Evolutionary conservation across 2,797 vertebrate genomes (phyloP).

Genomic region (Sebastes oblongus): DNA sequence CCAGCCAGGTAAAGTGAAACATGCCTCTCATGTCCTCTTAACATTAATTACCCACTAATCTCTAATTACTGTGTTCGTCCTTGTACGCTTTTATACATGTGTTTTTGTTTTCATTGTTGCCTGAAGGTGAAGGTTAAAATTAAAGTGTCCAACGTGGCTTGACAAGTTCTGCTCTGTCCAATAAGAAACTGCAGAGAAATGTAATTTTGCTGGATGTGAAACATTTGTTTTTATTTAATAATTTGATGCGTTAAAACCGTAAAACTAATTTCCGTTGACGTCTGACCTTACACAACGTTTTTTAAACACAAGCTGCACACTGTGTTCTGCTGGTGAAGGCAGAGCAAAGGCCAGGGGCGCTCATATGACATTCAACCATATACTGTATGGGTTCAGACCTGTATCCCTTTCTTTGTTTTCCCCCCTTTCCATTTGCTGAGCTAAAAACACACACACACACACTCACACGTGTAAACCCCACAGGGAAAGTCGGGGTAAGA

Average conservation of each 20-base stretch:
- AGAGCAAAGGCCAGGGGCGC: constrained; percentile 63
- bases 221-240: constrained; percentile 11
- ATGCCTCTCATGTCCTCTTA: background rate
- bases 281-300: constrained; percentile 52
- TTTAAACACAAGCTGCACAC: constrained; percentile 53
- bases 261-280: constrained; percentile 32
- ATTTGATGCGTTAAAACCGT: constrained; percentile 15
- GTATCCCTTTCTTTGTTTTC: constrained; percentile 68
- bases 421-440: constrained; percentile 41
- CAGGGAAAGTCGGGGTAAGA: constrained; percentile 66
- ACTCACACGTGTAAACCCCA: constrained; percentile 43
- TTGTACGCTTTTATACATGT: constrained; percentile 8
- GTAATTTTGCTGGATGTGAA: background rate
- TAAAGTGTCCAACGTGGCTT: background rate
- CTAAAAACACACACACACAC: constrained; percentile 24
- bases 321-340: constrained; percentile 38
- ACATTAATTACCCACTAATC: constrained; percentile 8
- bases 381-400: constrained; percentile 70
- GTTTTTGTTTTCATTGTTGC: constrained; percentile 1
- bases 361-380: constrained; percentile 51
- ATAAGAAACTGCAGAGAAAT: background rate
- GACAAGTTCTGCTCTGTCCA: constrained; percentile 1
- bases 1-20: constrained; percentile 10
- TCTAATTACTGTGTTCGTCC: constrained; percentile 13
- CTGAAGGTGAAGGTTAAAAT: constrained; percentile 2